Percentiles rank a stretch among this genome's conserved stretches.
Conservation (phyloP, 2,113 vertebrate species). For the Puma concolor region DNA sequence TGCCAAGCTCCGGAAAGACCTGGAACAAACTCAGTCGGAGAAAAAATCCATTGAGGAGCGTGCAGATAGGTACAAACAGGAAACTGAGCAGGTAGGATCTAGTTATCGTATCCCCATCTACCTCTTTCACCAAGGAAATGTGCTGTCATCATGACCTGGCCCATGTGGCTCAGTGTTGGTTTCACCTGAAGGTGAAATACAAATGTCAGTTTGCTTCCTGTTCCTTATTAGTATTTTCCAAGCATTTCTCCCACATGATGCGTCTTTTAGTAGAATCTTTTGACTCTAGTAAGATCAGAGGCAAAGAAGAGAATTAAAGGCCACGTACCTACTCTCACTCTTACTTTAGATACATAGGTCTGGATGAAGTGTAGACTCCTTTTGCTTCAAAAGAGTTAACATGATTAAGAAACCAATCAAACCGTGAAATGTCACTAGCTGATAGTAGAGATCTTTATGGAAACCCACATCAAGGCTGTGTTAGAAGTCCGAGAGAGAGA, state of each 20-base stretch:
- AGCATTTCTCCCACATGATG: neutral
- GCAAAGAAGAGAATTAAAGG: conserved; percentile 9
- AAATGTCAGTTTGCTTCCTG: neutral
- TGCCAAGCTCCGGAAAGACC: conserved; percentile 91
- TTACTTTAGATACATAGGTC: neutral
- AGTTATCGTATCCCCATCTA: neutral
- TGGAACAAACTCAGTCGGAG: conserved; percentile 91
- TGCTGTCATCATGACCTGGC: neutral
- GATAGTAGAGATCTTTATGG: neutral
- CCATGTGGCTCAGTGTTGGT: neutral
- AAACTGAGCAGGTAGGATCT: conserved; percentile 92
- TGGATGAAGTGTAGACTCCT: neutral
- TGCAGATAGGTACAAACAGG: conserved; percentile 92
- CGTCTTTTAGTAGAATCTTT: conserved; percentile 10
- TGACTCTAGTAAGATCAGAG: neutral
- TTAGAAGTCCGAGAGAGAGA: neutral
- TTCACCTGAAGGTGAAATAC: neutral
- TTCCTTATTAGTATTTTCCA: neutral
- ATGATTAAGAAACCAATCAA: conserved; percentile 24
- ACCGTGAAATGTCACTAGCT: neutral
- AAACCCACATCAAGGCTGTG: neutral
- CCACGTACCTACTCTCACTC: neutral
- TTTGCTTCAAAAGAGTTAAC: neutral
- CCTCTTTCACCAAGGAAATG: neutral
- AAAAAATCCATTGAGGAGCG: conserved; percentile 95